Percentiles rank a stretch among this genome's conserved stretches.
Evolutionary conservation across 1,140 invertebrate genomes (phyloP).

Genomic region (Aphidius ervi): DNA sequence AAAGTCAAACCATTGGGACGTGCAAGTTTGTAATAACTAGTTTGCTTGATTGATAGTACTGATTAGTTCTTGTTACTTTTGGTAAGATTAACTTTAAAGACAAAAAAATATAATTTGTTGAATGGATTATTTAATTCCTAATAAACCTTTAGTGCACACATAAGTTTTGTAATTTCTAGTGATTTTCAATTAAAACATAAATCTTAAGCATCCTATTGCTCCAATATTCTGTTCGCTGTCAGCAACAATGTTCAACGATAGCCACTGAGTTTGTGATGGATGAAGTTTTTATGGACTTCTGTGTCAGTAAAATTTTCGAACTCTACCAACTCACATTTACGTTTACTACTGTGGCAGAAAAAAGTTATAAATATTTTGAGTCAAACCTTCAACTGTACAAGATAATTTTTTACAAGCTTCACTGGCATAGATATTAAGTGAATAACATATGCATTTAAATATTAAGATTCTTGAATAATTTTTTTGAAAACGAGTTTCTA

Average conservation of each 20-base stretch:
- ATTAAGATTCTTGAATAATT: constrained; percentile 8
- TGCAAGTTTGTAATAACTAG: constrained; percentile 21
- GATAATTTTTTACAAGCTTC: constrained; percentile 24
- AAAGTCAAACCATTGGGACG: constrained; percentile 11
- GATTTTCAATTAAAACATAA: constrained; percentile 25
- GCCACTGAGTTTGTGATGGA: constrained; percentile 34
- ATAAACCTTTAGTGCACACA: constrained; percentile 1
- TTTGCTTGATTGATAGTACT: constrained; percentile 24
- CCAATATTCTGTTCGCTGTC: constrained; percentile 28
- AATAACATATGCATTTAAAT: constrained; percentile 21
- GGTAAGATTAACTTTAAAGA: constrained; percentile 25
- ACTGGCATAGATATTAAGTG: constrained; percentile 16
- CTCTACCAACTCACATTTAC: constrained; percentile 23
- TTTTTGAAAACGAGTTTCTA: constrained; percentile 22
- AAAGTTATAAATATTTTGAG: constrained; percentile 33
- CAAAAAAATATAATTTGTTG: constrained; percentile 16
- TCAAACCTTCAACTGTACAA: constrained; percentile 32
- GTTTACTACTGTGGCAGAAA: constrained; percentile 34
- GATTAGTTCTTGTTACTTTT: constrained; percentile 21
- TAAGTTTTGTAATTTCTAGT: not conserved
- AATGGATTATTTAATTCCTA: constrained; percentile 12
- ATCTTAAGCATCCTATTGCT: constrained; percentile 30
- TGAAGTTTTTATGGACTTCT: constrained; percentile 26
- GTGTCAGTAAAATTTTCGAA: constrained; percentile 28
- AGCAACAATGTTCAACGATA: constrained; percentile 31